Percentiles rank a stretch among this genome's conserved stretches.
Evolutionary conservation across 2,888 invertebrate genomes (phyloP).

Genomic region (Andrena hattorfiana): DNA sequence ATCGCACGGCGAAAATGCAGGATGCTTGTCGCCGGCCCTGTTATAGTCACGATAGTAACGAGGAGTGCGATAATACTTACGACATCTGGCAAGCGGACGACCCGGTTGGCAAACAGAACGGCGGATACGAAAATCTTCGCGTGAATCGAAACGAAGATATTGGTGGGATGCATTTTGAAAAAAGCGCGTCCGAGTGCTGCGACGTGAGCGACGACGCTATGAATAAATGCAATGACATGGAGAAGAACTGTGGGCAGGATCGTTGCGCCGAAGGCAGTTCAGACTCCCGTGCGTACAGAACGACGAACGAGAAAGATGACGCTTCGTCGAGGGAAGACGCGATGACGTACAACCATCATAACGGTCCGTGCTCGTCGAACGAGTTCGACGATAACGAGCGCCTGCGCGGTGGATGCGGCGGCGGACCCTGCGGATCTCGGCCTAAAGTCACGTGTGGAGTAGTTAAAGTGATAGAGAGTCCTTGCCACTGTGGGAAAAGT

Average conservation of each 20-base stretch:
- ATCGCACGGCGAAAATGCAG: slow-evolving; percentile 64
- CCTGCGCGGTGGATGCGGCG: slow-evolving; percentile 78
- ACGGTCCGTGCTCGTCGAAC: slow-evolving; percentile 39
- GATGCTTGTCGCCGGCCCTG: slow-evolving; percentile 43
- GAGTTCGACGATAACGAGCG: slow-evolving; percentile 66
- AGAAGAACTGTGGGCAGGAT: slow-evolving; percentile 29
- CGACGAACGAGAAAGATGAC: slow-evolving; percentile 46
- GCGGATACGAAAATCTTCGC: slow-evolving; percentile 63
- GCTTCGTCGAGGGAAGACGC: slow-evolving; percentile 27
- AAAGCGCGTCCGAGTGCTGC: slow-evolving; percentile 30
- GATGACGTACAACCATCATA: slow-evolving; percentile 35
- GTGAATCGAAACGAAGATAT: slow-evolving; percentile 30
- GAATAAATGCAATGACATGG: slow-evolving; percentile 48
- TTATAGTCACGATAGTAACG: slow-evolving; percentile 38
- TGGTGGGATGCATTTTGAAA: slow-evolving; percentile 45
- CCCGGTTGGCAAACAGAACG: slow-evolving; percentile 52
- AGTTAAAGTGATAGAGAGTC: slow-evolving; percentile 24
- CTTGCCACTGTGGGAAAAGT: slow-evolving; percentile 35
- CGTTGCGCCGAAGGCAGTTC: slow-evolving; percentile 15
- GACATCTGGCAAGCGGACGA: slow-evolving; percentile 65
- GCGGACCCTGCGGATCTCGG: slow-evolving; percentile 37
- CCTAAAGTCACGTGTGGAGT: slow-evolving; percentile 27
- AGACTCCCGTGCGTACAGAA: slow-evolving; percentile 17
- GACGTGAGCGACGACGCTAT: slow-evolving; percentile 21
- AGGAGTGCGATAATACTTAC: slow-evolving; percentile 47